Base-by-base conservation (phyloP, 2,113 vertebrate genomes). In the Chitala chitala region DNA sequence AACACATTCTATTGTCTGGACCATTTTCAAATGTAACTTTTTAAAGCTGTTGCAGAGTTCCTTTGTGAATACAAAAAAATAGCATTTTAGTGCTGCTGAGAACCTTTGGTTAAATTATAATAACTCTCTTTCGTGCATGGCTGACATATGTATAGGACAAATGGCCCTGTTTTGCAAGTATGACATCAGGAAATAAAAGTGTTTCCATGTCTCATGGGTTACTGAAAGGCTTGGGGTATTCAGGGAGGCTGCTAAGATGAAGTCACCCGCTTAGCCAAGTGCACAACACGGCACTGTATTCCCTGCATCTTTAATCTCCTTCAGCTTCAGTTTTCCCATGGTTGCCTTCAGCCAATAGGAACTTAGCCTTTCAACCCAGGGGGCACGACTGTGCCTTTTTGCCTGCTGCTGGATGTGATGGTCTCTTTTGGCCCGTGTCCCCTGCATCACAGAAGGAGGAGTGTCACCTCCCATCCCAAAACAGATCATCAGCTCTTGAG, bases 301-400 rank as follows among this genome's bases (percentile, higher is more conserved):
- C 78, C 70, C 50, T 87, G 77, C 77, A 87, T 85, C 82, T 88
- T 86, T 84, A 80, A 88, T 87, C 73, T 20, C 63, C 63, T 4
- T 12, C 1, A 44, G 33, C 22, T 4, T 38, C 72, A 44, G 61
- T 26, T 13, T 55, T 55, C 55, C 6, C n/a, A 24, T 38, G n/a
- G 63, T n/a, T 51, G 12, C n/a, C 50, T 42, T 17, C 55, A 66
- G 50, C 33, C 22, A 7, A 53, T n/a, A n/a, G n/a, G n/a, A n/a
- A n/a, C n/a, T n/a, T n/a, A 33, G 5, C 55, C 10, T 3, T 42
- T 74, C 26, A 55, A 42, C n/a, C 20, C 6, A 17, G 9, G 51
- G 20, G 5, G 51, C 51, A 9, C 17, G 22, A 1, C 20, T 2
- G n/a, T 38, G 17, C 15, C 33, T 17, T 8, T 3, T 9, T 20